A percentile compares a stretch with the other conserved stretches of the same genome.
These are phyloP conservation scores for Platalea minor DNA, from an alignment of 2,797 vertebrate genomes.

Conservation along the genomic window DNA sequence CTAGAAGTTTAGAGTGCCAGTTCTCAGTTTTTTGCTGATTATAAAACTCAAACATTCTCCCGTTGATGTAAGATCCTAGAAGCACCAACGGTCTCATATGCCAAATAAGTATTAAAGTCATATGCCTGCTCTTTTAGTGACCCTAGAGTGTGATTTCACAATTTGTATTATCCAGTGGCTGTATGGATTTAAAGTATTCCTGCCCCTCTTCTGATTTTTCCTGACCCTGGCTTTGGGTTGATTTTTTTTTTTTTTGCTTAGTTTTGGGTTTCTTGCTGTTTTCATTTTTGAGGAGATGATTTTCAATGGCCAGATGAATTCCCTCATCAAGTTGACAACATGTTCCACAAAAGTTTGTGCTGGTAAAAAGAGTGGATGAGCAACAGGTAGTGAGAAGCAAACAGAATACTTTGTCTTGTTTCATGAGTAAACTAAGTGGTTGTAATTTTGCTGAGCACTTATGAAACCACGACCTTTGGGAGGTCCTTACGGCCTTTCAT, in stretches of 20 bases:
- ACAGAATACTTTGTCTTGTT: neutral
- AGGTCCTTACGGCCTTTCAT: neutral
- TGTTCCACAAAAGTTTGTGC: neutral
- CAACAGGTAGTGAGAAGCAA: neutral
- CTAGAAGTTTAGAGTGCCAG: neutral
- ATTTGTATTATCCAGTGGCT: neutral
- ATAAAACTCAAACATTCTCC: neutral
- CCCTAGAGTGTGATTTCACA: neutral
- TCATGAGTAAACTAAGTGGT: neutral
- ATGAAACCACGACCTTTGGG: rapidly evolving
- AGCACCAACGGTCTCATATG: neutral
- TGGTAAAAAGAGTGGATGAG: neutral
- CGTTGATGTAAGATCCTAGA: neutral
- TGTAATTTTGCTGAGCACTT: neutral
- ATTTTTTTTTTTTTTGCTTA: neutral
- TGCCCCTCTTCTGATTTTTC: neutral
- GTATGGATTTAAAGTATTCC: neutral
- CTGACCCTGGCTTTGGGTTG: neutral
- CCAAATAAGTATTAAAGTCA: neutral
- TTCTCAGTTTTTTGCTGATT: neutral
- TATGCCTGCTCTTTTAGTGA: neutral
- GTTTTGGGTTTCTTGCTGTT: neutral
- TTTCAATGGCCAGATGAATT: neutral
- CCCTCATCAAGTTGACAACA: neutral
- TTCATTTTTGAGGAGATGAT: neutral